A percentile compares a stretch with the other conserved stretches of the same genome.
These are phyloP conservation scores for Artibeus lituratus DNA, from an alignment of 2,797 vertebrate species.

Conservation along the genomic window DNA sequence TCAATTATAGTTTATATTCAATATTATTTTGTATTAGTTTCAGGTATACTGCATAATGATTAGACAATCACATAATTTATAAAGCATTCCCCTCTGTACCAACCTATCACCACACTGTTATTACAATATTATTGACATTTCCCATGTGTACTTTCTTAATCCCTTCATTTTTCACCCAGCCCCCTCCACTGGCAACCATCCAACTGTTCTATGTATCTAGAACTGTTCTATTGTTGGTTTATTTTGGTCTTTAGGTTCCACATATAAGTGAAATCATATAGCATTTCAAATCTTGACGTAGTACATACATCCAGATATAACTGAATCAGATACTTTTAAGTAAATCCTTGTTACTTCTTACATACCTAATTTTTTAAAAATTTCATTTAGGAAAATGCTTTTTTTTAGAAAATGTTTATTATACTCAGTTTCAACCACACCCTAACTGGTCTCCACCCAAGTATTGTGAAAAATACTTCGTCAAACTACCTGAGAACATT, in stretches of 20 bases:
- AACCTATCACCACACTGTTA: neutral
- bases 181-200: neutral
- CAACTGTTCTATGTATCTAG: neutral
- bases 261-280: neutral
- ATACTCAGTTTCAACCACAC: neutral
- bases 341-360: neutral
- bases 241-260: neutral
- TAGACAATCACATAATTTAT: neutral
- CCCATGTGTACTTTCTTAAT: neutral
- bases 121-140: neutral
- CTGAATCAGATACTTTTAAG: conserved; percentile 2
- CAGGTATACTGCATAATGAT: neutral
- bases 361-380: neutral
- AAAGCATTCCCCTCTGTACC: neutral
- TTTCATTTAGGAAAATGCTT: neutral
- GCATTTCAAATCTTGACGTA: neutral
- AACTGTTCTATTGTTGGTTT: neutral
- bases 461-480: neutral
- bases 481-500: neutral
- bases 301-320: neutral
- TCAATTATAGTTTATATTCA: neutral
- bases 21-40: neutral
- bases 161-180: neutral
- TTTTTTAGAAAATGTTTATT: neutral
- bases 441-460: neutral